phyloP scores from a whole-genome alignment of 2,113 vertebrate species.

The Scytalopus superciliaris region DNA sequence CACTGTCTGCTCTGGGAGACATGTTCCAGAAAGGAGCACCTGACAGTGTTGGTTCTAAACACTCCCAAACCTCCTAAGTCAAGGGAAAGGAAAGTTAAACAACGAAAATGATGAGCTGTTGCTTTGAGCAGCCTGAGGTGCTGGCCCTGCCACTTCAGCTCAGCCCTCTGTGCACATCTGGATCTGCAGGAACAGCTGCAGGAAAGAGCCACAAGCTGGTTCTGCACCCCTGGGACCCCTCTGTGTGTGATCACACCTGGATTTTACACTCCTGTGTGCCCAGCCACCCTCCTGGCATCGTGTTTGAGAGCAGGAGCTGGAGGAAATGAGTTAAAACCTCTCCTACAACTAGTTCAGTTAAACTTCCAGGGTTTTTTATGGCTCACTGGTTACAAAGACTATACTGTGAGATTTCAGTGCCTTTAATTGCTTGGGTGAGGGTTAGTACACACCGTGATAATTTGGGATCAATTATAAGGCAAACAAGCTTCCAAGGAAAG shows the following conservation, averaged over 20 bases:
- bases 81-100: neutral
- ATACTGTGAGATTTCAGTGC: fast-evolving
- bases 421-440: neutral
- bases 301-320: neutral
- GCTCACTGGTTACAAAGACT: neutral
- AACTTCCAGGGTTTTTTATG: neutral
- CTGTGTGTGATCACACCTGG: neutral
- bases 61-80: neutral
- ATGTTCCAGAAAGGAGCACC: neutral
- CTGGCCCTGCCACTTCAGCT: fast-evolving
- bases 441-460: fast-evolving
- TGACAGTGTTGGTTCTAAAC: fast-evolving
- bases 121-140: neutral
- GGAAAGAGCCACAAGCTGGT: neutral
- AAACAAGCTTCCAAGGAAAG: neutral
- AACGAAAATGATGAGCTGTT: fast-evolving
- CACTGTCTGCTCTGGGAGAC: neutral
- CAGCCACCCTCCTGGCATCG: neutral
- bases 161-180: neutral
- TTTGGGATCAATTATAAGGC: neutral
- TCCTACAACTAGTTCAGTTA: neutral
- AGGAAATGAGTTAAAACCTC: neutral
- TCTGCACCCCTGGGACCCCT: neutral
- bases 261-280: neutral
- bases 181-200: constrained; percentile 16